Base-by-base conservation (phyloP, 2,888 invertebrate species). In the Eustalomyia histrio region DNA sequence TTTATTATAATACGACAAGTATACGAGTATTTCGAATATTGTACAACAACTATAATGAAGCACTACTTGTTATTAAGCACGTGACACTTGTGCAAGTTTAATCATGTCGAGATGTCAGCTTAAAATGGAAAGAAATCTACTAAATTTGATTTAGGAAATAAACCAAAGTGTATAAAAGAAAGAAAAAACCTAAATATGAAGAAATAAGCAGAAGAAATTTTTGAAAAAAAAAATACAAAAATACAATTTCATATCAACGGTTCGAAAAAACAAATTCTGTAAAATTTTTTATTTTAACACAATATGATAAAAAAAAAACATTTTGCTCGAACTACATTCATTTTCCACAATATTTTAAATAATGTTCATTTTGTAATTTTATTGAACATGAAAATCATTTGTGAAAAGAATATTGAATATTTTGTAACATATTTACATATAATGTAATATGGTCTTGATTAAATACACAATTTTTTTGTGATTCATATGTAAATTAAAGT, bases 61-160 rank as follows among this genome's bases (percentile, higher is more conserved):
- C 65, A 67, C 39, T 81, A 74, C 74, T 81, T 78, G 74, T 78
- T 78, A 81, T 81, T 78, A 81, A 81, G 81, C 81, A 81, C 81
- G 81, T 81, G 81, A 81, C 81, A 81, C 69, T 81, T 78, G 60
- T 65, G 50, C 67, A 81, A 78, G 74, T 73, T 60, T 74, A 81
- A 75, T 81, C 78, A 78, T 81, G 81, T 81, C 67, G 74, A 81
- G 78, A 74, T 81, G 81, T 81, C 81, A 78, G 69, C 78, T 81
- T 74, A 61, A 72, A 67, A 71, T 16, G 53, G 65, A 72, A 67
- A 53, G 14, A 78, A 78, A 71, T 76, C 57, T 71, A 65, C 65
- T 29, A 81, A 78, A 81, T 78, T 81, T 78, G 78, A 81, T 78
- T 78, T 75, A 81, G 57, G 55, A 76, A 78, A 63, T 71, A 81